These are phyloP conservation scores for Pangasius macronema DNA, from an alignment of 2,797 vertebrate genomes.

Conservation along the genomic window DNA sequence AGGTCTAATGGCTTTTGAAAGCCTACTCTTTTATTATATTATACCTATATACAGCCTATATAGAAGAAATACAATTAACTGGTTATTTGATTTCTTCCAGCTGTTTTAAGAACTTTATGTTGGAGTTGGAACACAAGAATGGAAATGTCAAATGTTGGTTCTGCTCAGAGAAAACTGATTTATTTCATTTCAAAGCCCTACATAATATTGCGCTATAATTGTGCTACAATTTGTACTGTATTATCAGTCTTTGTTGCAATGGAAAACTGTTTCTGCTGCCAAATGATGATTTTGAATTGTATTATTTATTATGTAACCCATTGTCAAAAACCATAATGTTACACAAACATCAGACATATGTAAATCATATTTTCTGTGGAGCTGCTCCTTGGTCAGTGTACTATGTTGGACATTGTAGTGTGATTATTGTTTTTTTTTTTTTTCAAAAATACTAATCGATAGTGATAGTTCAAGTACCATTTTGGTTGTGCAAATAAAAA, in stretches of 20 bases:
- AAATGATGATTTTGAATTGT: constrained; percentile 24
- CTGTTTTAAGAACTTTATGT: background rate
- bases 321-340: constrained; percentile 3
- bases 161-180: background rate
- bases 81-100: background rate
- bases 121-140: background rate
- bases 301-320: constrained; percentile 43
- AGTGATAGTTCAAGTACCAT: background rate
- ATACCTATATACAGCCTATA: background rate
- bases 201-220: constrained; percentile 14
- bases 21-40: background rate
- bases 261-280: constrained; percentile 20
- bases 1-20: background rate
- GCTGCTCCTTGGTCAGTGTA: background rate
- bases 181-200: background rate
- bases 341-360: constrained; percentile 17
- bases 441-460: background rate
- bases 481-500: constrained; percentile 1
- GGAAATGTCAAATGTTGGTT: background rate
- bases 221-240: constrained; percentile 30
- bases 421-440: background rate
- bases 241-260: constrained; percentile 29
- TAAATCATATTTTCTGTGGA: constrained; percentile 14
- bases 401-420: background rate
- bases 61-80: background rate